Percentiles rank a stretch among this genome's conserved stretches.
These are phyloP conservation scores for Oceanites oceanicus DNA, from an alignment of 2,113 vertebrate species.

Conservation along the genomic window DNA sequence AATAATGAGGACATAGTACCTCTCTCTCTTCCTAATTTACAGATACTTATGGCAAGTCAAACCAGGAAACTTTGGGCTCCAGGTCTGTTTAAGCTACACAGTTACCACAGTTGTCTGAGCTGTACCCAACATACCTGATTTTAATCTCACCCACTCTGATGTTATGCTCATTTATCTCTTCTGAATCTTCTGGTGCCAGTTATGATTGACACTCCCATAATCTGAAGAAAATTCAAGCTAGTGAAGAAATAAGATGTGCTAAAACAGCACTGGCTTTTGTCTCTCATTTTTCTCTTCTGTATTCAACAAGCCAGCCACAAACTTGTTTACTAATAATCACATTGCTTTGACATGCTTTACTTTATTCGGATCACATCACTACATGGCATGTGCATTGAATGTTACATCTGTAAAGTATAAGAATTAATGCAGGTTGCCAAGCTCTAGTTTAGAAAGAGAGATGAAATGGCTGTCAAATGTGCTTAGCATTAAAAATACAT, in stretches of 20 bases:
- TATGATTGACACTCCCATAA: neutral
- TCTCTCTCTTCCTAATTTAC: neutral
- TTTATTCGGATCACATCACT: slow-evolving; percentile 48
- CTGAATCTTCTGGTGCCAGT: neutral
- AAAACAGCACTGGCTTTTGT: neutral
- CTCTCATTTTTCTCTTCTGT: neutral
- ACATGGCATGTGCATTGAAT: slow-evolving; percentile 45
- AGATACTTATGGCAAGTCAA: neutral
- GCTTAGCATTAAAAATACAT: slow-evolving; percentile 57
- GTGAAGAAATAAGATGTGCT: neutral
- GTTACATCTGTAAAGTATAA: slow-evolving; percentile 52
- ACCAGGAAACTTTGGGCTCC: neutral
- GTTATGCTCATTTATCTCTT: neutral
- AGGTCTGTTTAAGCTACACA: neutral
- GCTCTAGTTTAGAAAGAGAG: slow-evolving; percentile 37
- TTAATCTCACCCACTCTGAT: neutral
- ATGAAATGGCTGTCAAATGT: slow-evolving; percentile 66
- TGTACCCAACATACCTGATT: neutral
- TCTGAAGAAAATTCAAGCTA: neutral
- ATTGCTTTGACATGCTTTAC: slow-evolving; percentile 48
- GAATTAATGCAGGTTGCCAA: slow-evolving; percentile 58
- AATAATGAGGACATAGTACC: neutral
- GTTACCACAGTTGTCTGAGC: neutral
- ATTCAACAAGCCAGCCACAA: neutral
- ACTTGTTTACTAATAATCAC: slow-evolving; percentile 48